Base-by-base conservation (phyloP, 1,140 invertebrate species). In the Hylaeus volcanicus region DNA sequence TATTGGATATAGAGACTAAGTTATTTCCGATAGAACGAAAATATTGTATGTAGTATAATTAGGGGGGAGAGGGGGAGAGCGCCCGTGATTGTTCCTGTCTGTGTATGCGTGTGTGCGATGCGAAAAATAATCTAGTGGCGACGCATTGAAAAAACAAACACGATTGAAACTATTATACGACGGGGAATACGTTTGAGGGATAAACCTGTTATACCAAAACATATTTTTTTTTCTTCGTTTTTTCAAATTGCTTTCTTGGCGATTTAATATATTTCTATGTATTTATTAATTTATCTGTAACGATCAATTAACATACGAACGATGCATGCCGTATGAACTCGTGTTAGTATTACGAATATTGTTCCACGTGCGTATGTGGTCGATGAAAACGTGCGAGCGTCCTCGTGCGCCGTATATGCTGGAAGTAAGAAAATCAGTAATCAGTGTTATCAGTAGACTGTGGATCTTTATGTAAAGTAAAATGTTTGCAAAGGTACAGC, bases 1-100 rank as follows among this genome's bases (percentile, higher is more conserved):
- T 92, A 93, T 93, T 92, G 90, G 90, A 92, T 80, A 66, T 91
- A 89, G 88, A 64, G 82, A 65, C 84, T 92, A 92, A 91, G 91
- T 92, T 91, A 90, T 88, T 88, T 90, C 87, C 72, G 61, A 63
- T 81, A 85, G 86, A 86, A 70, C 61, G 79, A 41, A 81, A 70
- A 86, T 83, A 79, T 73, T 79, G 56, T 79, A 74, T 74, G 53
- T 79, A 84, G 70, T 78, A 79, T 73, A 85, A 68, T 80, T 73
- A 79, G 72, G 79, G 66, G 74, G 72, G 79, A 64, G 26, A 82
- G 70, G 81, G 61, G 65, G 51, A 87, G 78, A 82, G 73, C 84
- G 86, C 75, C 81, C 65, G 86, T 87, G 83, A 81, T 81, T 81
- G 86, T 72, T 71, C 60, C 72, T 87, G 85, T 85, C 81, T 82